Evolutionary conservation across 2,113 vertebrate species (phyloP), one percentile per base, ranked within the genome.

Genomic region (Vulpes vulpes): DNA sequence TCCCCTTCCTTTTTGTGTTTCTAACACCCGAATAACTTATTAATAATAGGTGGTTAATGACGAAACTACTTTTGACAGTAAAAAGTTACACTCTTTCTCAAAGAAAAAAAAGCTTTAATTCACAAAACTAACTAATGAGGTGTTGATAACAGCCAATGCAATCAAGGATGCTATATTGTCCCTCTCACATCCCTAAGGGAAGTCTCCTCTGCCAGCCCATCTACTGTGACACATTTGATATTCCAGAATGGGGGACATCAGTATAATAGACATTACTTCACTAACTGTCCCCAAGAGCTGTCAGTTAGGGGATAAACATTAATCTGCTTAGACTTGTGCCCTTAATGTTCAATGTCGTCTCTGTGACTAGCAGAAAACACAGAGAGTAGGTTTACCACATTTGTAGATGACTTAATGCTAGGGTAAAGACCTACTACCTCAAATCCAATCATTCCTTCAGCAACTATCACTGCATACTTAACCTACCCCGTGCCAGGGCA

Each of bases 31-130:
- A 30, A 32, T 23, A 87, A 38, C 35, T 91, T 84, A 49, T 38
- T 80, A 60, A 67, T 19, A 80, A 81, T 60, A 90, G 30, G 20
- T 43, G 20, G 60, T 51, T 93, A 81, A 85, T 38, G 3, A 49
- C 59, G 5, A 87, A 83, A 83, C 51, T 57, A 79, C 93, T 76
- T 80, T 97, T 94, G 93, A 32, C 49, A 78, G n/a, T 57, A 22
- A 25, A 96, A 62, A 67, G 14, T 60, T 67, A 57, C 8, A 27
- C 20, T 59, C 25, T 55, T 71, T 85, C n/a, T 22, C 43, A 43
- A 43, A 43, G 9, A 65, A 94, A 94, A 94, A 86, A 22, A 15
- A 86, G 17, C 1, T 65, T 69, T 55, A 62, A 86, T 76, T 85
- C 30, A 23, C 73, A 32, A 80, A 89, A 9, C 51, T 67, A 30